A percentile compares a stretch with the other conserved stretches of the same genome.
phyloP scores from a whole-genome alignment of 2,113 vertebrate species.

The Sorex fumeus region DNA sequence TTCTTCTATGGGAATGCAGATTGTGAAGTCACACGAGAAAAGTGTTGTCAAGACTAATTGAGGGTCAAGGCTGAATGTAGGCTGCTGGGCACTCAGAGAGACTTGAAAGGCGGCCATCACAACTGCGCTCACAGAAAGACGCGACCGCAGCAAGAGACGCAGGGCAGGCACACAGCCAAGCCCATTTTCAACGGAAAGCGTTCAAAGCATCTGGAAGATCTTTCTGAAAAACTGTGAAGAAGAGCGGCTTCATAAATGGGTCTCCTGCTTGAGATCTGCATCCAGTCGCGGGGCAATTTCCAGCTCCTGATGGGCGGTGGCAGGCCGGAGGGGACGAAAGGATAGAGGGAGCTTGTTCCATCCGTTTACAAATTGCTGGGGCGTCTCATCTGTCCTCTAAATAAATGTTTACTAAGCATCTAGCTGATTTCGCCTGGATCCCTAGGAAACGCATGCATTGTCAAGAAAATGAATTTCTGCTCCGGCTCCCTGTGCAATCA shows the following conservation, averaged over 20 bases:
- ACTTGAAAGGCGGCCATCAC: not conserved
- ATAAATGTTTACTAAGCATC: conserved; percentile 38
- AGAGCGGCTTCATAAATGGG: not conserved
- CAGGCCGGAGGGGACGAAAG: too few species aligned
- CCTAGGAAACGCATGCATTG: conserved; percentile 27
- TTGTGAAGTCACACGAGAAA: not conserved
- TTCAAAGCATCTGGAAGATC: not conserved
- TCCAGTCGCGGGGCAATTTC: not conserved
- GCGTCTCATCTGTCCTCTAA: not conserved
- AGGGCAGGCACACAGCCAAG: not conserved
- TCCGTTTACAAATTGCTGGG: not conserved
- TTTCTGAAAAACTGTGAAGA: not conserved
- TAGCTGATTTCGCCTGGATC: not conserved
- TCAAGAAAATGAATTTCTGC: conserved; percentile 58
- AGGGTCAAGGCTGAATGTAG: not conserved
- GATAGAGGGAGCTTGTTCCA: not conserved
- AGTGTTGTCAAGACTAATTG: conserved; percentile 25
- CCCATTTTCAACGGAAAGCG: conserved; percentile 35
- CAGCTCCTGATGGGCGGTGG: not conserved
- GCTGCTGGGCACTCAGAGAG: conserved; percentile 5
- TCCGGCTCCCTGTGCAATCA: conserved; percentile 26
- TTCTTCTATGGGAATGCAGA: not conserved
- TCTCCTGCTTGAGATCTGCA: not conserved
- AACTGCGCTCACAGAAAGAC: not conserved
- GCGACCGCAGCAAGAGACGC: not conserved